A percentile compares a stretch with the other conserved stretches of the same genome.
phyloP scores from a whole-genome alignment of 2,888 invertebrate genomes.

The Tachina lurida region DNA sequence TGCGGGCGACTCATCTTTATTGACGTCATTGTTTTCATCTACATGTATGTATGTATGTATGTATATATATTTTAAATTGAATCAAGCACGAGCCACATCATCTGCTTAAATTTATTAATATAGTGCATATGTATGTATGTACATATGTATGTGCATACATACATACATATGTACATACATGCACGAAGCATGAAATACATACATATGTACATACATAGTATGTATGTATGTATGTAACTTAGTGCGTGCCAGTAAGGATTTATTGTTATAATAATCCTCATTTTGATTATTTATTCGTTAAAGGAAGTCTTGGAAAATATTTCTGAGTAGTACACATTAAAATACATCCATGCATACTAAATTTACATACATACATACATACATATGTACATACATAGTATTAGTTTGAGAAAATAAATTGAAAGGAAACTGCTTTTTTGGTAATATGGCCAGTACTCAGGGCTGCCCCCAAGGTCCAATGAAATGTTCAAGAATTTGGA shows the following conservation, averaged over 20 bases:
- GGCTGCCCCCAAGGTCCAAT: too few relatives aligned
- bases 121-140: conserved; percentile 9
- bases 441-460: too few relatives aligned
- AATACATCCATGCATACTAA: not conserved
- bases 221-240: not conserved
- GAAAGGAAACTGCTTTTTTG: too few relatives aligned
- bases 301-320: not conserved
- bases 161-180: not conserved
- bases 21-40: conserved; percentile 2
- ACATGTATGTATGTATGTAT: not conserved
- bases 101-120: not conserved
- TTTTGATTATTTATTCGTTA: conserved; percentile 44
- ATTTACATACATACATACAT: not conserved
- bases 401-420: too few relatives aligned
- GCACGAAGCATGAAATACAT: too few relatives aligned
- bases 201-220: not conserved
- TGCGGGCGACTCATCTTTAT: conserved; percentile 5
- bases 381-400: not conserved
- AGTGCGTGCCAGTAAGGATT: conserved; percentile 22
- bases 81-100: not conserved
- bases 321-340: too few relatives aligned
- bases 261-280: conserved; percentile 23
- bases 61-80: not conserved
- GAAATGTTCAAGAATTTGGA: too few relatives aligned
- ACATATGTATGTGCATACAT: not conserved